Evolutionary conservation across 2,888 invertebrate genomes (phyloP).

Genomic region (Frankliniella fusca): DNA sequence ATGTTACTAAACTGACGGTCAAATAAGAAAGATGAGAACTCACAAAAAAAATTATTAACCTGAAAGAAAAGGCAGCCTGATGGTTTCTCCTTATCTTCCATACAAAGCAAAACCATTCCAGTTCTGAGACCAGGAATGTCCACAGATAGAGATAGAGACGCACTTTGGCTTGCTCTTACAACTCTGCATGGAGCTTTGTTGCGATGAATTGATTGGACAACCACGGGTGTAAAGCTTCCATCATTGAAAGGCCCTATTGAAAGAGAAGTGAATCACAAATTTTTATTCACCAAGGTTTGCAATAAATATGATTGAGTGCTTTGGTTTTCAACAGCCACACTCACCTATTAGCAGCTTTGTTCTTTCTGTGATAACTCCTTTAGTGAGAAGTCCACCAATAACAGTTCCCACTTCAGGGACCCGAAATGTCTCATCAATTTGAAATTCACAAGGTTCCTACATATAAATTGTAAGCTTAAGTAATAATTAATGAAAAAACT

Average conservation of each 20-base stretch:
- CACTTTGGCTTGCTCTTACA: conserved; percentile 87
- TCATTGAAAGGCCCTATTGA: conserved; percentile 65
- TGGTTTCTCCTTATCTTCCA: conserved; percentile 49
- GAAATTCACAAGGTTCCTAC: conserved; percentile 74
- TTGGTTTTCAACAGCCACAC: conserved; percentile 23
- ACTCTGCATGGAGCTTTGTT: conserved; percentile 85
- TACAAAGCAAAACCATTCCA: conserved; percentile 78
- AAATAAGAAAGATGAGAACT: not conserved
- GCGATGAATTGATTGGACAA: conserved; percentile 81
- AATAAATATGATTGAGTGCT: not conserved
- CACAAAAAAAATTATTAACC: conserved; percentile 43
- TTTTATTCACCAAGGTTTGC: not conserved
- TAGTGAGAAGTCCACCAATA: conserved; percentile 76
- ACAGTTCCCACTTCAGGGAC: conserved; percentile 79
- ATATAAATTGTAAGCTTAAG: conserved; percentile 35
- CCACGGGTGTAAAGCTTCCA: conserved; percentile 72
- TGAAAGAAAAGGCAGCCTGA: conserved; percentile 54
- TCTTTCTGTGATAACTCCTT: conserved; percentile 84
- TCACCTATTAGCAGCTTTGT: conserved; percentile 66
- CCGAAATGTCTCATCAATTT: conserved; percentile 90
- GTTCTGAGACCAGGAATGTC: conserved; percentile 59
- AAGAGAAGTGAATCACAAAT: not conserved
- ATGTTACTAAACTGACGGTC: not conserved
- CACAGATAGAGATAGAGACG: conserved; percentile 65
- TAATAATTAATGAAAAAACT: not conserved